Conservation (phyloP, 2,888 invertebrate genomes). For the Nymphalis polychloros region DNA sequence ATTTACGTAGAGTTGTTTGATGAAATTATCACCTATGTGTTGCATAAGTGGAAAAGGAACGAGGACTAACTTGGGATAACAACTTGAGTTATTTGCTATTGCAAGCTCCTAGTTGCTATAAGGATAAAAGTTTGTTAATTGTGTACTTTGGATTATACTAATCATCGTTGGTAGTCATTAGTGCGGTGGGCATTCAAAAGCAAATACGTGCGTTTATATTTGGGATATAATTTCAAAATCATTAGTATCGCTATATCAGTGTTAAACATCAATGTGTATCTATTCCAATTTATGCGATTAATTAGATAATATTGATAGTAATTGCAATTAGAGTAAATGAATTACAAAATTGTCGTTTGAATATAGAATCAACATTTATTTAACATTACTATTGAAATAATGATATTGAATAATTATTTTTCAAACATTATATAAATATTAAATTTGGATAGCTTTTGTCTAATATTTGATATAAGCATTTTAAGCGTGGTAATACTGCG, state of each 20-base stretch:
- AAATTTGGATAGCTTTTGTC: no score
- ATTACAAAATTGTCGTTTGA: slow-evolving; percentile 2
- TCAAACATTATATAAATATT: no score
- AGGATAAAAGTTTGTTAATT: slow-evolving; percentile 3
- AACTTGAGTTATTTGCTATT: no score
- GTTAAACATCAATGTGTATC: slow-evolving; percentile 36
- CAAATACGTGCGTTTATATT: slow-evolving; percentile 33
- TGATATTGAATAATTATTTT: neutral
- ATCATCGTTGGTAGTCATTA: slow-evolving; percentile 33
- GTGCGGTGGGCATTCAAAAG: slow-evolving; percentile 35
- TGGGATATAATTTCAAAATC: slow-evolving; percentile 37
- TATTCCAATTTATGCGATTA: slow-evolving; percentile 42
- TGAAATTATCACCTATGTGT: no score
- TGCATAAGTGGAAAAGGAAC: no score
- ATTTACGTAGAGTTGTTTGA: no score
- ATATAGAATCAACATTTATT: neutral
- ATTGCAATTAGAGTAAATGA: slow-evolving; percentile 39
- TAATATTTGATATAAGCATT: no score
- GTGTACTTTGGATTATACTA: slow-evolving; percentile 17
- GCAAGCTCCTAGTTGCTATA: neutral
- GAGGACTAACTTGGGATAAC: no score
- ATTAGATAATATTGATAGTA: slow-evolving; percentile 39
- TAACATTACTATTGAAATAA: neutral
- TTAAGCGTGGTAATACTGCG: no score
- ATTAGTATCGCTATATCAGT: slow-evolving; percentile 26